phyloP scores from a whole-genome alignment of 2,797 vertebrate species.

The Pseudopleuronectes americanus region DNA sequence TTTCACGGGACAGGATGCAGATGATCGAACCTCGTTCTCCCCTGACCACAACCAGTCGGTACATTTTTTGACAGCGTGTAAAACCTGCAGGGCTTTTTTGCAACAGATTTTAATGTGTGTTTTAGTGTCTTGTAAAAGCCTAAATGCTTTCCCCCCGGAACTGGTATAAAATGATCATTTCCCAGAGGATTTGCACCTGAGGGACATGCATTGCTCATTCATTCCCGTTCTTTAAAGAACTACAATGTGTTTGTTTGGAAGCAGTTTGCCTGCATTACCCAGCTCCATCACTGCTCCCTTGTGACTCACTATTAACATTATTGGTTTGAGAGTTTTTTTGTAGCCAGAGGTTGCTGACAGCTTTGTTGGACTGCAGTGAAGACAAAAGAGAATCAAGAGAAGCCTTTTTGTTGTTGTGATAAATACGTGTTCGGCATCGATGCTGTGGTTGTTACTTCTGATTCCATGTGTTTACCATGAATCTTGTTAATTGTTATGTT shows the following conservation, averaged over 20 bases:
- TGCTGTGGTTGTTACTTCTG: slow-evolving; percentile 14
- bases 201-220: slow-evolving; percentile 47
- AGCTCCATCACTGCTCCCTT: slow-evolving; percentile 53
- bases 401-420: slow-evolving; percentile 25
- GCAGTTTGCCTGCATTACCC: slow-evolving; percentile 36
- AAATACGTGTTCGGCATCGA: slow-evolving; percentile 22
- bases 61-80: slow-evolving; percentile 16
- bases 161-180: slow-evolving; percentile 59
- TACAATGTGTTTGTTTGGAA: slow-evolving; percentile 47
- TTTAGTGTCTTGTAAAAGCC: slow-evolving; percentile 60
- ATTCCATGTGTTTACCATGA: slow-evolving; percentile 11
- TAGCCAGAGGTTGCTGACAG: slow-evolving; percentile 43
- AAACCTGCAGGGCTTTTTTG: slow-evolving; percentile 46
- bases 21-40: slow-evolving; percentile 35
- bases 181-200: slow-evolving; percentile 48
- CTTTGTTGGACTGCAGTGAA: slow-evolving; percentile 31
- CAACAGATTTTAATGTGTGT: slow-evolving; percentile 46
- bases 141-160: slow-evolving; percentile 51
- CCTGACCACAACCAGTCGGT: slow-evolving; percentile 35
- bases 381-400: slow-evolving; percentile 20
- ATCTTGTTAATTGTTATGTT: not conserved
- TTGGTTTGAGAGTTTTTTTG: slow-evolving; percentile 42
- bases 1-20: slow-evolving; percentile 22
- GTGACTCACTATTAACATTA: slow-evolving; percentile 57
- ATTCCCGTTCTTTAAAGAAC: slow-evolving; percentile 38